These are phyloP conservation scores for Microtus pennsylvanicus DNA, from an alignment of 2,113 vertebrate genomes.

Conservation along the genomic window DNA sequence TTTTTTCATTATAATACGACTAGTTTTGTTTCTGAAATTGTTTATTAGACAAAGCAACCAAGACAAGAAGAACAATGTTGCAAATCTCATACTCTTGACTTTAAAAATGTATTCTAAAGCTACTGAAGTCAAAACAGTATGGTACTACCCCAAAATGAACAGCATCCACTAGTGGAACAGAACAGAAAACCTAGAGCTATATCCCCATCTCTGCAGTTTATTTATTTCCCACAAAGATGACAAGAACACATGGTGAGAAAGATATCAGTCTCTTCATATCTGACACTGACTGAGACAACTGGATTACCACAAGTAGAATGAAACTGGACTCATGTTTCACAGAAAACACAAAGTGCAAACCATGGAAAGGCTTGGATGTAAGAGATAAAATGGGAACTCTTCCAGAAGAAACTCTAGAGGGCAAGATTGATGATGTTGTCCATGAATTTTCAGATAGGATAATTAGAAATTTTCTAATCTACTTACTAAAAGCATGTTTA, in stretches of 20 bases:
- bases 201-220: background rate
- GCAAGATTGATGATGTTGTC: background rate
- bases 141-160: background rate
- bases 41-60: background rate
- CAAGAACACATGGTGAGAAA: background rate
- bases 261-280: background rate
- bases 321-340: background rate
- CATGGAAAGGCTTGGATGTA: background rate
- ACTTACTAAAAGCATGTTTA: background rate
- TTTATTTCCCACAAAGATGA: background rate
- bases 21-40: background rate
- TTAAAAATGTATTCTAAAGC: background rate
- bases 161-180: background rate
- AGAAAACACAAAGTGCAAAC: background rate
- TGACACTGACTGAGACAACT: background rate
- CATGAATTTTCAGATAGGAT: background rate
- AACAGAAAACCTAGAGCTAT: background rate
- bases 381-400: background rate
- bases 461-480: background rate
- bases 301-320: background rate
- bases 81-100: background rate
- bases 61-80: background rate
- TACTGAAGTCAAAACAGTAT: background rate
- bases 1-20: background rate
- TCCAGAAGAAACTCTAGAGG: background rate